phyloP scores from a whole-genome alignment of 2,888 invertebrate species.

The Capitulum mitella region DNA sequence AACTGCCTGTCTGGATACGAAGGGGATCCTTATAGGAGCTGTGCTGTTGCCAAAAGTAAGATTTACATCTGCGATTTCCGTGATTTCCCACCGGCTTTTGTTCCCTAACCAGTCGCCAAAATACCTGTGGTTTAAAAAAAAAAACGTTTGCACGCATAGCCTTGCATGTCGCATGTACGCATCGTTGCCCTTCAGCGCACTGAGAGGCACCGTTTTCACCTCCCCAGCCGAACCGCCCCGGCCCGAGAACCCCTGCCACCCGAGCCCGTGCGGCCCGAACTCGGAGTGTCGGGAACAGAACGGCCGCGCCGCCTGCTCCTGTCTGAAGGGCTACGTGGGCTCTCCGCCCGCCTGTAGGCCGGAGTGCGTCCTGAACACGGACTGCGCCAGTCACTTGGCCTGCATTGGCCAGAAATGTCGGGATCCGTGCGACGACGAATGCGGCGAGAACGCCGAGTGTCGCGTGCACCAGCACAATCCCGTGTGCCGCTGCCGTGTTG shows the following conservation, averaged over 20 bases:
- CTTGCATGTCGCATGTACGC: too few relatives aligned
- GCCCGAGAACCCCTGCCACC: slow-evolving; percentile 25
- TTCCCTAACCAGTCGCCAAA: too few relatives aligned
- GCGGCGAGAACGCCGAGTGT: slow-evolving; percentile 37
- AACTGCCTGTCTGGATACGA: slow-evolving; percentile 52
- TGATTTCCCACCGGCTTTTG: too few relatives aligned
- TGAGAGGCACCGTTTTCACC: too few relatives aligned
- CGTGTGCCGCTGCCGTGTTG: slow-evolving; percentile 53
- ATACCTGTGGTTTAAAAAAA: too few relatives aligned
- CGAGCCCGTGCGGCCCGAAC: slow-evolving; percentile 47
- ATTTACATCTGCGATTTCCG: too few relatives aligned
- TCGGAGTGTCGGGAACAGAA: slow-evolving; percentile 65
- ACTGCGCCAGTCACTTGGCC: slow-evolving; percentile 66
- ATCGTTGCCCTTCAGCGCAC: too few relatives aligned
- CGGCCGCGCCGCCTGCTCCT: slow-evolving; percentile 72
- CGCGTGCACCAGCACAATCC: slow-evolving; percentile 34
- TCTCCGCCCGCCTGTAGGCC: slow-evolving; percentile 70
- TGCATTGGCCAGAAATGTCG: slow-evolving; percentile 37
- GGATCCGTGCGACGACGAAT: slow-evolving; percentile 40
- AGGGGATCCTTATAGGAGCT: slow-evolving; percentile 58
- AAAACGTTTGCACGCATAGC: too few relatives aligned
- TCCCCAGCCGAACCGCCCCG: not conserved
- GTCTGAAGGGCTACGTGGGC: slow-evolving; percentile 65
- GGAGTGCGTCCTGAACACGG: slow-evolving; percentile 64
- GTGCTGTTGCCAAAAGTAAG: slow-evolving; percentile 26